Evolutionary conservation across 2,113 vertebrate species (phyloP), one percentile per base, ranked within the genome.

Genomic region (Mobula birostris): DNA sequence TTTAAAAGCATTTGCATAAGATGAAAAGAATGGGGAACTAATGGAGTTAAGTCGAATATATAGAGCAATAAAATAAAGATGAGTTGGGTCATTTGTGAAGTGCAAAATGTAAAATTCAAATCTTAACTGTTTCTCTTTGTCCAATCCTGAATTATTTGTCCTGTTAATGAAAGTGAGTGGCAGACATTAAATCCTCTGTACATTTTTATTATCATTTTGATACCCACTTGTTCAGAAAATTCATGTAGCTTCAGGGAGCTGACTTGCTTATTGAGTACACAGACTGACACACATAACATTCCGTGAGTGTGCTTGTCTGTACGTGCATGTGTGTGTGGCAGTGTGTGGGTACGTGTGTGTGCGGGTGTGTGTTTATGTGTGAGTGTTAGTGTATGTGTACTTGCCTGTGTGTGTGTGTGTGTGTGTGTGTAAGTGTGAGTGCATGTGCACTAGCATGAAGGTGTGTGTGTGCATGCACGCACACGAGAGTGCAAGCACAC

Each of bases 21-120:
- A 74, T 93, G 68, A 72, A 93, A 74, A 48, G 91, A 93, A 93
- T 74, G 91, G 40, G 48, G 70, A 93, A 93, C 36, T 93, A 74
- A 93, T 74, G 68, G 66, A 93, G 36, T 93, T 76, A 56, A 74
- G 91, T 72, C 7, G 36, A 27, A 93, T 93, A 72, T 93, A 48
- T 48, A 93, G 68, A 56, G 36, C 24, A 56, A 93, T 76, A 93
- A 93, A 76, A 56, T 76, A 74, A 93, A 74, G 36, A 93, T 93
- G 91, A 93, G 70, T 93, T 76, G 21, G 68, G 91, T 72, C 68
- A 93, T 40, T 93, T 29, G 24, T 48, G 91, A 93, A 93, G 72
- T 74, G 91, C 40, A 56, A 93, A 93, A 76, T 72, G 70, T 29
- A 74, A 93, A 74, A 74, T 93, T 93, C 7, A 76, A 93, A 93